Percentiles rank a stretch among this genome's conserved stretches.
Evolutionary conservation across 1,140 invertebrate genomes (phyloP).

Genomic region (Sogatella furcifera): DNA sequence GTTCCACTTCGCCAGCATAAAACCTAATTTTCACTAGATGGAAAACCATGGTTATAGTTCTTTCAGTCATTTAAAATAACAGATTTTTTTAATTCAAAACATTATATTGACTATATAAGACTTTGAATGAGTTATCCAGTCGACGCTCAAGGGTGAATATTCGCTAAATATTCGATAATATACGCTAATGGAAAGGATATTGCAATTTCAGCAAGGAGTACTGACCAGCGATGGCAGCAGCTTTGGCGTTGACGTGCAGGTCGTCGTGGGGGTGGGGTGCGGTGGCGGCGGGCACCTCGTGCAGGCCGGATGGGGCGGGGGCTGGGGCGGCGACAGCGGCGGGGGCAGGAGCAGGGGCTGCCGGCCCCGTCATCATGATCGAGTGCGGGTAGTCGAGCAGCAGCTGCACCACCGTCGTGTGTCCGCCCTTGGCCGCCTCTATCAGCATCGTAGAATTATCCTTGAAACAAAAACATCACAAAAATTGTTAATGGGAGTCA

Average conservation of each 20-base stretch:
- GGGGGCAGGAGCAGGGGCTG: background rate
- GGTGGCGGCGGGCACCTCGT: slow-evolving; percentile 43
- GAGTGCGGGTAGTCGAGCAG: slow-evolving; percentile 89
- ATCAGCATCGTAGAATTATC: slow-evolving; percentile 98
- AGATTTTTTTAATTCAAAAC: no score
- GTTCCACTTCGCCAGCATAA: no score
- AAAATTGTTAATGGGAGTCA: no score
- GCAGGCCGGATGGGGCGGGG: slow-evolving; percentile 30
- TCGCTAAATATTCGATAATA: no score
- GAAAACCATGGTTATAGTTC: no score
- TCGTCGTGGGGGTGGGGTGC: slow-evolving; percentile 28
- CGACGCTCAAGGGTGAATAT: no score
- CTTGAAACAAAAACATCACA: slow-evolving; percentile 35
- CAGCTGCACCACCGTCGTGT: slow-evolving; percentile 88
- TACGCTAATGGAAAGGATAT: no score
- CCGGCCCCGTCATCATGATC: slow-evolving; percentile 44
- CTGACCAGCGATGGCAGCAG: slow-evolving; percentile 7
- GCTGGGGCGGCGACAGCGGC: slow-evolving; percentile 23
- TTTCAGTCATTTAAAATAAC: no score
- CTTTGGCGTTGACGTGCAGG: slow-evolving; percentile 3
- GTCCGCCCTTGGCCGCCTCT: slow-evolving; percentile 94
- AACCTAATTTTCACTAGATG: no score
- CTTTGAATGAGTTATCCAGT: no score
- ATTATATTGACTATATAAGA: no score
- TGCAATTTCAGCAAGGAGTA: background rate